phyloP scores from a whole-genome alignment of 2,113 vertebrate species.

The Petroica traversi region DNA sequence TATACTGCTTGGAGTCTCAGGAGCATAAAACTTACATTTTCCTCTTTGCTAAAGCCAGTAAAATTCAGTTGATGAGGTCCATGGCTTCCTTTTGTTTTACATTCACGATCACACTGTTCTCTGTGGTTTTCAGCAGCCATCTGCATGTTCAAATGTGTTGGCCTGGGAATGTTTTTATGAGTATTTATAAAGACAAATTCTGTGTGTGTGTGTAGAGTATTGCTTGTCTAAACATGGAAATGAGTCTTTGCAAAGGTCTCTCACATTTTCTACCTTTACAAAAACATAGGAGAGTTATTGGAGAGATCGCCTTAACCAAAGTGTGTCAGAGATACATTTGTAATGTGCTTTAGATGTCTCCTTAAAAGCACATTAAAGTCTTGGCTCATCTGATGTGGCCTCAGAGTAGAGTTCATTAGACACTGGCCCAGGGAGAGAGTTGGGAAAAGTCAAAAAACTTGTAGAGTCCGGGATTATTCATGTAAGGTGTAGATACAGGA shows the following conservation, averaged over 20 bases:
- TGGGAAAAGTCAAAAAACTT: neutral
- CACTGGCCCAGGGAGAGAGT: neutral
- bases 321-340: neutral
- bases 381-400: neutral
- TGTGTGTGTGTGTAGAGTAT: fast-evolving
- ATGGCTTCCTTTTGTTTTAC: neutral
- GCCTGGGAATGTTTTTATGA: neutral
- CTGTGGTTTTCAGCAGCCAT: neutral
- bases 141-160: neutral
- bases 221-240: neutral
- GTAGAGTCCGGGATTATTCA: neutral
- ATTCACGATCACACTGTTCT: neutral
- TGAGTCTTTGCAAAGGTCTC: neutral
- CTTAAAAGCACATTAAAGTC: neutral
- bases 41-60: neutral
- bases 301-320: neutral
- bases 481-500: neutral
- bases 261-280: neutral
- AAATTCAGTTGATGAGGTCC: neutral
- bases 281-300: neutral
- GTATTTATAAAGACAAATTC: neutral
- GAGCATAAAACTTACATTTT: neutral
- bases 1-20: neutral
- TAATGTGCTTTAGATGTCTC: neutral
- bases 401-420: neutral